Evolutionary conservation across 2,797 vertebrate genomes (phyloP).

Genomic region (Craterocephalus amniculus): DNA sequence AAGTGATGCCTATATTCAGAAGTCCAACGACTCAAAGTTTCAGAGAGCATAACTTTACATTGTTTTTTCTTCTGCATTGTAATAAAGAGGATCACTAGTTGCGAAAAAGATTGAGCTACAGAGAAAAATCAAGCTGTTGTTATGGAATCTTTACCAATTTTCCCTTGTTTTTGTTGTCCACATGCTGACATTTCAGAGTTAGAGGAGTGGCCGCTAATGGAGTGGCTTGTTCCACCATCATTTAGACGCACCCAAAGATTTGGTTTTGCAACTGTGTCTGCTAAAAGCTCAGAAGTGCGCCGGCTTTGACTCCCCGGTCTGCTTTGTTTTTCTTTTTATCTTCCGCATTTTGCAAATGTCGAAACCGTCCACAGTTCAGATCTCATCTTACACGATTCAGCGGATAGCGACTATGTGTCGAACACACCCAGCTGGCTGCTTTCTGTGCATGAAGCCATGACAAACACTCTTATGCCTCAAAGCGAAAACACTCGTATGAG

Average conservation of each 20-base stretch:
- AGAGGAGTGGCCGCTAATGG: neutral
- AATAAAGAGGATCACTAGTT: neutral
- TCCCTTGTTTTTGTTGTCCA: neutral
- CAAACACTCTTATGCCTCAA: neutral
- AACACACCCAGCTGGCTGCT: neutral
- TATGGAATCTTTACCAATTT: neutral
- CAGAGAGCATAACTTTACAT: no score
- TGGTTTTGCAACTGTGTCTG: neutral
- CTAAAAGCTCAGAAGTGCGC: neutral
- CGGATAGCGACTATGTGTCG: constrained; percentile 10
- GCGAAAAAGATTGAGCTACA: neutral
- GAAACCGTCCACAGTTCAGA: constrained; percentile 5
- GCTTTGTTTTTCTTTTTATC: constrained; percentile 8
- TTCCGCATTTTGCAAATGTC: neutral
- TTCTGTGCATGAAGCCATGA: neutral
- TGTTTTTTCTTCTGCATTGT: neutral
- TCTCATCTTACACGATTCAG: constrained; percentile 13
- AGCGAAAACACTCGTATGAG: constrained; percentile 7
- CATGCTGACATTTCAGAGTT: neutral
- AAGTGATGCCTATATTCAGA: no score
- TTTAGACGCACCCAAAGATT: neutral
- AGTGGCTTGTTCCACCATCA: neutral
- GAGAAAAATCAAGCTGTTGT: neutral
- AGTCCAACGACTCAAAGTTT: no score
- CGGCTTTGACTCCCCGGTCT: neutral